Evolutionary conservation across 2,888 invertebrate genomes (phyloP).

Genomic region (Hoplodrina ambigua): DNA sequence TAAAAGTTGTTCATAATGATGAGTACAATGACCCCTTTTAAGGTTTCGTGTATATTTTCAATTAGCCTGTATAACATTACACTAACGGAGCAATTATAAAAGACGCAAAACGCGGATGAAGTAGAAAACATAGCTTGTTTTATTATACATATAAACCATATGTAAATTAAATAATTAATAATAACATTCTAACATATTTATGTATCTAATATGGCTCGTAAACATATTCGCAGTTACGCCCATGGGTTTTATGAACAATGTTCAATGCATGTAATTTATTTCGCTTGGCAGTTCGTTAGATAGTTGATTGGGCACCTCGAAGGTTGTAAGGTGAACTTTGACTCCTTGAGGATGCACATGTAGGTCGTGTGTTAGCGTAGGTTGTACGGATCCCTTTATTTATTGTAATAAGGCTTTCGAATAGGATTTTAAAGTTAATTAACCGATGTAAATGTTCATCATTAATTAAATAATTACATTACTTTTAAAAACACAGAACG

Average conservation of each 20-base stretch:
- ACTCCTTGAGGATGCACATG: conserved; percentile 74
- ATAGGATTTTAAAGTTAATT: background rate
- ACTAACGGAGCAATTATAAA: too few relatives aligned
- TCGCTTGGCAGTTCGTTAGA: conserved; percentile 78
- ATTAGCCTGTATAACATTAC: too few relatives aligned
- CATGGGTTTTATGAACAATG: conserved; percentile 63
- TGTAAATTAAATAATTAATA: conserved; percentile 45
- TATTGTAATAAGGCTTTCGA: conserved; percentile 36
- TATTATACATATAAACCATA: conserved; percentile 19
- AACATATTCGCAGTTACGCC: conserved; percentile 58
- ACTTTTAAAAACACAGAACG: too few relatives aligned
- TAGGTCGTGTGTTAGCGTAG: conserved; percentile 66
- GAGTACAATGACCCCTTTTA: too few relatives aligned
- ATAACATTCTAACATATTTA: conserved; percentile 46
- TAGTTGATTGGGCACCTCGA: conserved; percentile 85
- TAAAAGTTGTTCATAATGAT: too few relatives aligned
- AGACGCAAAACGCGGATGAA: too few relatives aligned
- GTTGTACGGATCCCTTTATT: conserved; percentile 62
- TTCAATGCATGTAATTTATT: conserved; percentile 66
- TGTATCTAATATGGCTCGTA: conserved; percentile 41
- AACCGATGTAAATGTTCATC: too few relatives aligned
- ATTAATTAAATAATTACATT: too few relatives aligned
- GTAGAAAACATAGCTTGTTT: background rate
- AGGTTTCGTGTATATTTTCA: too few relatives aligned
- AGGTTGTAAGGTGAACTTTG: conserved; percentile 85